Base-by-base conservation (phyloP, 2,888 invertebrate species). In the Aphodius granarius region DNA sequence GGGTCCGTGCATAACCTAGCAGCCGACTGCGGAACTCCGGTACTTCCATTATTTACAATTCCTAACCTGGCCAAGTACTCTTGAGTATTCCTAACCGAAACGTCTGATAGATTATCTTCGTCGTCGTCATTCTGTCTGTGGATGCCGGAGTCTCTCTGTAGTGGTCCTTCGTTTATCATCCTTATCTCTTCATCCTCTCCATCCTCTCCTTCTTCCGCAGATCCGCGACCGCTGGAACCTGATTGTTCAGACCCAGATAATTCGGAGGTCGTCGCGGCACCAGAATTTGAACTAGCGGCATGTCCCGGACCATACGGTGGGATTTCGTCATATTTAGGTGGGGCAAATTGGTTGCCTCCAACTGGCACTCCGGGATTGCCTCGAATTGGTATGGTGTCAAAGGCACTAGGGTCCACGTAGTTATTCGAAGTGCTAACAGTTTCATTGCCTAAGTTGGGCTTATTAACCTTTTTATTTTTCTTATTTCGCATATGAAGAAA, bases 161-260 rank as follows among this genome's bases (percentile, higher is more conserved):
- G 87, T 0, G 95, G 95, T 0, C 96, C 95, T 86, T 98, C 97
- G 85, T 97, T 97, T 79, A 98, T 98, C 97, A 97, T 98, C 81
- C 97, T 90, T 73, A 98, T 97, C 87, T 98, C 98, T 86, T 98
- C 98, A 84, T 98, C 98, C 82, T 97, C 97, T 0, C 95, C 95
- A 83, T 95, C 95, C 81, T 95, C 95, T 0, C 94, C 95, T 81
- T 97, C 97, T 87, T 98, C 98, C 0, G 97, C 98, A 0, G 98
- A 98, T 0, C 98, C 98, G 68, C 98, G 90, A 4, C 98, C 98
- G 84, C 97, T 97, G 0, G 97, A 97, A 0, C 97, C 97, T 0
- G 97, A 97, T 82, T 97, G 97, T 80, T 97, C 97, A 43, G 97
- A 97, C 1, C 96, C 97, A 0, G 97, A 97, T 5, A 97, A 88